A percentile compares a stretch with the other conserved stretches of the same genome.
These are phyloP conservation scores for Raja brachyura DNA, from an alignment of 2,113 vertebrate genomes.

Conservation along the genomic window DNA sequence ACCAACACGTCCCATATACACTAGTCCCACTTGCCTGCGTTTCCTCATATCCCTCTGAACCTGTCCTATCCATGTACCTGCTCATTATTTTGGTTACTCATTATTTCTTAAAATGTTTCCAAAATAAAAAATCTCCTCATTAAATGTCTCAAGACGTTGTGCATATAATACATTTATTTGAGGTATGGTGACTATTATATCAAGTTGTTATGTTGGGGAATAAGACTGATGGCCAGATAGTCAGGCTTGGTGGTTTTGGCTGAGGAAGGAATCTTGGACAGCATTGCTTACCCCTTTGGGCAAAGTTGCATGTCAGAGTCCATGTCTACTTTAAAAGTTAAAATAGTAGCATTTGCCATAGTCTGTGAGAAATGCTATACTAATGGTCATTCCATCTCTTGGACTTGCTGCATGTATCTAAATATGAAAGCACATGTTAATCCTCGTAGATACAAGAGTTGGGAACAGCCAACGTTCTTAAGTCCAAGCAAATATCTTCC, in stretches of 20 bases:
- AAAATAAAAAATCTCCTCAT: neutral
- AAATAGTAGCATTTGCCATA: neutral
- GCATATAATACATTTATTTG: neutral
- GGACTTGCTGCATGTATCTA: neutral
- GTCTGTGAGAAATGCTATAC: too few species aligned
- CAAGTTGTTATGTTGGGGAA: neutral
- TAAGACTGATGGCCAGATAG: neutral
- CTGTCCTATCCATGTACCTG: too few species aligned
- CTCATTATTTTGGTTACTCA: too few species aligned
- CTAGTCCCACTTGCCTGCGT: too few species aligned
- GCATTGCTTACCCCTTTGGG: neutral
- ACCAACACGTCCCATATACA: too few species aligned
- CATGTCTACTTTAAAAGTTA: neutral
- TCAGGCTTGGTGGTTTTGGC: neutral
- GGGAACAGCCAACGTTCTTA: neutral
- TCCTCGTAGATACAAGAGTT: neutral
- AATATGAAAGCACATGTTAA: neutral
- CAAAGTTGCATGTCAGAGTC: neutral
- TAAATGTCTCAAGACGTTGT: neutral
- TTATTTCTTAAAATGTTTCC: neutral
- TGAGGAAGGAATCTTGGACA: slow-evolving; percentile 1
- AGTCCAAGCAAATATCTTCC: neutral
- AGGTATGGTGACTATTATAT: neutral
- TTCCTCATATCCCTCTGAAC: too few species aligned
- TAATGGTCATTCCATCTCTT: neutral